Conservation (phyloP, 2,888 invertebrate genomes). For the Anthophora plumipes region DNA sequence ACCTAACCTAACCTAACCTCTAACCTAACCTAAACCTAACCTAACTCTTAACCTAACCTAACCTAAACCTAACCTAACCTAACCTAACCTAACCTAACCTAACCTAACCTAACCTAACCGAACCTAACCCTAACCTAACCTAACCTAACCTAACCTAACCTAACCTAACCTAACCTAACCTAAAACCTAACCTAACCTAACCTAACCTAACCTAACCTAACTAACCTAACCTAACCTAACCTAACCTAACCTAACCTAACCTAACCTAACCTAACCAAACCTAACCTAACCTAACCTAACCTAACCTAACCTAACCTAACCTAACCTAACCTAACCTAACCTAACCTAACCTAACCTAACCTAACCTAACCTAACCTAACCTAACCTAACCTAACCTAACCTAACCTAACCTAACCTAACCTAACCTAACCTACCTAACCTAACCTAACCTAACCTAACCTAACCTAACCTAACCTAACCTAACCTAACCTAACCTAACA, state of each 20-base stretch:
- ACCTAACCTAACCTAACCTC: constrained; percentile 10
- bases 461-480: constrained; percentile 10
- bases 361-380: constrained; percentile 3
- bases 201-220: background rate
- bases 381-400: constrained; percentile 8
- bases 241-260: constrained; percentile 3
- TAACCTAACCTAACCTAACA: constrained; percentile 12
- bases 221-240: constrained; percentile 4
- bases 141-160: constrained; percentile 12
- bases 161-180: background rate
- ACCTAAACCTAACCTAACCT: constrained; percentile 19
- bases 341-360: constrained; percentile 1
- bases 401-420: constrained; percentile 5
- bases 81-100: constrained; percentile 9
- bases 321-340: constrained; percentile 6
- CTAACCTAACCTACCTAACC: no score
- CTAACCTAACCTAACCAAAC: constrained; percentile 2
- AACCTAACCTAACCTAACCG: constrained; percentile 7
- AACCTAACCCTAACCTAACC: background rate
- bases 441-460: constrained; percentile 2
- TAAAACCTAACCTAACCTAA: constrained; percentile 2
- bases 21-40: constrained; percentile 13
- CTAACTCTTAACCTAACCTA: no score
- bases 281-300: constrained; percentile 4
- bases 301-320: constrained; percentile 7